phyloP scores from a whole-genome alignment of 2,113 vertebrate genomes.

The Callocephalon fimbriatum region DNA sequence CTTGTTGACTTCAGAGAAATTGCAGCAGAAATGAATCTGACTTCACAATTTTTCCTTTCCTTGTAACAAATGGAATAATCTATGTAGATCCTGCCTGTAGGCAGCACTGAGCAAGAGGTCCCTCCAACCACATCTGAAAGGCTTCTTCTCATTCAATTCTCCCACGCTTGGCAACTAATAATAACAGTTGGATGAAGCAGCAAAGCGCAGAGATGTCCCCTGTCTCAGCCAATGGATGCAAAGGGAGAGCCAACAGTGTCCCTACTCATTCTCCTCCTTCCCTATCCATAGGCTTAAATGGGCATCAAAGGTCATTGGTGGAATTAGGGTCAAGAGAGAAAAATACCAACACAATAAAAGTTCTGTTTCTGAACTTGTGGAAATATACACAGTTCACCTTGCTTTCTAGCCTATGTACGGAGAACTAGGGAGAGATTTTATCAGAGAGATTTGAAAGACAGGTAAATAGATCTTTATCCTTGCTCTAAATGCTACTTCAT shows the following conservation, averaged over 20 bases:
- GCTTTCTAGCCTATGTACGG: not conserved
- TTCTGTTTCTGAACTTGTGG: not conserved
- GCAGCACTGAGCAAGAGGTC: not conserved
- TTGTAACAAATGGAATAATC: not conserved
- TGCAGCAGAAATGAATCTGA: not conserved
- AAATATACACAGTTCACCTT: not conserved
- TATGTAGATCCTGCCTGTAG: not conserved
- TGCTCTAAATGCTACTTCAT: not conserved
- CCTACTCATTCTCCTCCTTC: not conserved
- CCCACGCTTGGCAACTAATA: not conserved
- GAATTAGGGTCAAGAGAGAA: not conserved
- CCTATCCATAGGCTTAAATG: not conserved
- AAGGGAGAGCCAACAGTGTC: rapidly evolving
- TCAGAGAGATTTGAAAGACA: not conserved
- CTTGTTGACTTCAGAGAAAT: not conserved
- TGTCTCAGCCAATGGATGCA: rapidly evolving
- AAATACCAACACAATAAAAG: not conserved
- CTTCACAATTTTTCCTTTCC: not conserved
- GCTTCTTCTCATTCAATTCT: not conserved
- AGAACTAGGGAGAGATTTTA: not conserved
- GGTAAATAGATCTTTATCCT: not conserved
- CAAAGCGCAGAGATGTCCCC: not conserved
- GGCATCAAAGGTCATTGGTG: not conserved
- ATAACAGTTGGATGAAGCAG: not conserved
- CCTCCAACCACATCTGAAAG: not conserved